Conservation (phyloP, 2,113 vertebrate genomes). For the Neodon shergylaensis region DNA sequence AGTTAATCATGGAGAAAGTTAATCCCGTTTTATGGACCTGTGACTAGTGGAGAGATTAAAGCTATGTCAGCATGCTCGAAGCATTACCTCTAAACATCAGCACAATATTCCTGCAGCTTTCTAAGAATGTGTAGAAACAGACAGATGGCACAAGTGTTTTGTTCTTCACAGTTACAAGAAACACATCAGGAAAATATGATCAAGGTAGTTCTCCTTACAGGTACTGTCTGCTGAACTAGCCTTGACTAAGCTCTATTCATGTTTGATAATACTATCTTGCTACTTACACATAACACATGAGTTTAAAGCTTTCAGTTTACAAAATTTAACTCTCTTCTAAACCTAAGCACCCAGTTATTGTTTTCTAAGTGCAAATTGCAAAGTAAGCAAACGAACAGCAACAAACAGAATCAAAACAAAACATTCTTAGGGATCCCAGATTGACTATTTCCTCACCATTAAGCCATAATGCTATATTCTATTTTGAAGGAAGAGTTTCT, state of each 20-base stretch:
- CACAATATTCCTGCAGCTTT: not conserved
- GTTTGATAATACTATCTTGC: not conserved
- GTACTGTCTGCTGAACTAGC: not conserved
- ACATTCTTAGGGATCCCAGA: not conserved
- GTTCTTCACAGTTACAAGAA: not conserved
- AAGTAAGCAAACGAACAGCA: not conserved
- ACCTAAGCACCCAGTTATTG: not conserved
- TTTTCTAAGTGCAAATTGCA: fast-evolving
- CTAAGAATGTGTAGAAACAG: not conserved
- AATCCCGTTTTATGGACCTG: slow-evolving; percentile 51
- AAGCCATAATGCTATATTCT: fast-evolving
- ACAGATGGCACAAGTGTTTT: not conserved
- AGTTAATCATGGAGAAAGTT: slow-evolving; percentile 40
- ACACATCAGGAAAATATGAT: not conserved
- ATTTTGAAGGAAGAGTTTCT: not conserved
- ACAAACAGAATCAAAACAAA: not conserved
- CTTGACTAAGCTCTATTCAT: not conserved
- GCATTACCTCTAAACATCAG: slow-evolving; percentile 26
- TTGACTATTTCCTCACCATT: not conserved
- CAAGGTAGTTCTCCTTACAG: not conserved
- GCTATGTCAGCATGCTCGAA: slow-evolving; percentile 16
- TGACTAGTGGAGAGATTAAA: slow-evolving; percentile 48
- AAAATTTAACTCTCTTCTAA: not conserved
- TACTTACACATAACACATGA: not conserved
- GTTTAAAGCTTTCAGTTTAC: not conserved